phyloP scores from a whole-genome alignment of 1,140 invertebrate genomes.

The Matsumurasca onukii region DNA sequence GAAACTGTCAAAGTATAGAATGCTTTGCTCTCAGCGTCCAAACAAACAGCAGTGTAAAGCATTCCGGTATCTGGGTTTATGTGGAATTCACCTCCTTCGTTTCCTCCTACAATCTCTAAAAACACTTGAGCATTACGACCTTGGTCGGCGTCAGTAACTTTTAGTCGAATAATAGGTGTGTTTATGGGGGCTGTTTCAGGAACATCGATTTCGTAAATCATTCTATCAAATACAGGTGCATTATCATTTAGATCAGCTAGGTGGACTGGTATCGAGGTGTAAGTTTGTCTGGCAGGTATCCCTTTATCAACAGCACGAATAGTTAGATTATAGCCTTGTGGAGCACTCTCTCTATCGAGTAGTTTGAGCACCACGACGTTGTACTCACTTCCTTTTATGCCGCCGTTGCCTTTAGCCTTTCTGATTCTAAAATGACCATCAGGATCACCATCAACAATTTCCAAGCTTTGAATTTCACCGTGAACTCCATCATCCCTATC shows the following conservation, averaged over 20 bases:
- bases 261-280: constrained; percentile 71
- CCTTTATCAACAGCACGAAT: constrained; percentile 82
- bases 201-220: constrained; percentile 85
- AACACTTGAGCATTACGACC: constrained; percentile 81
- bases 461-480: constrained; percentile 78
- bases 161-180: constrained; percentile 82
- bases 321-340: constrained; percentile 83
- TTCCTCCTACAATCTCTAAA: constrained; percentile 89
- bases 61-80: constrained; percentile 88
- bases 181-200: constrained; percentile 86
- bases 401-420: constrained; percentile 48
- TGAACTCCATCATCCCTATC: constrained; percentile 81
- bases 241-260: constrained; percentile 84
- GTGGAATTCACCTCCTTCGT: constrained; percentile 84
- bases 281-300: constrained; percentile 70
- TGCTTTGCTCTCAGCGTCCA: constrained; percentile 88
- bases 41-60: constrained; percentile 75
- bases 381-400: constrained; percentile 61
- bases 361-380: constrained; percentile 75
- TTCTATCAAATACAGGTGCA: constrained; percentile 82
- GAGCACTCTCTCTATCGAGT: constrained; percentile 71
- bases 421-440: constrained; percentile 82
- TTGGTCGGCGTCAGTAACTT: constrained; percentile 81
- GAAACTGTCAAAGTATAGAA: constrained; percentile 90
- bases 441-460: constrained; percentile 86